Percentiles rank a stretch among this genome's conserved stretches.
Conservation (phyloP, 2,888 invertebrate genomes). For the Achlya flavicornis region DNA sequence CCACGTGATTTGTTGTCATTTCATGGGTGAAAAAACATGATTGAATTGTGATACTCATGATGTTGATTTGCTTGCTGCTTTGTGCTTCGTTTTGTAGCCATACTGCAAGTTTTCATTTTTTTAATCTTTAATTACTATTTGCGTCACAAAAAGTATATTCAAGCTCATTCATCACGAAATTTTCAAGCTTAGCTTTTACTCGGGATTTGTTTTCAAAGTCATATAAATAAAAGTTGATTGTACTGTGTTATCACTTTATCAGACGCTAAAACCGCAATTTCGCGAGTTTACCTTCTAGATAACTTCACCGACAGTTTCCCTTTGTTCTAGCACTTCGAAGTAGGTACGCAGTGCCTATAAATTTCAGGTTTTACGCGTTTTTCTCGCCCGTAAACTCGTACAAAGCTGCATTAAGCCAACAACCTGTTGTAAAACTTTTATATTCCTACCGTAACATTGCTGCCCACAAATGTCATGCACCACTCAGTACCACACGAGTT, state of each 20-base stretch:
- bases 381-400: conserved; percentile 42
- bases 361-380: conserved; percentile 49
- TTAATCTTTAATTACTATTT: too few relatives aligned
- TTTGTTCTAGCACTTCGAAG: conserved; percentile 24
- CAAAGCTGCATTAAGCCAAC: conserved; percentile 55
- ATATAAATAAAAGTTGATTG: neutral
- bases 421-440: conserved; percentile 61
- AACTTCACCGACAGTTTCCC: conserved; percentile 16
- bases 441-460: conserved; percentile 44
- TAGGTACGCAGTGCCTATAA: conserved; percentile 36
- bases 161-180: too few relatives aligned
- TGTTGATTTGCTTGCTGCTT: neutral
- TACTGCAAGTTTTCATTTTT: too few relatives aligned
- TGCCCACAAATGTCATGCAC: conserved; percentile 33
- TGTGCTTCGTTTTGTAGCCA: too few relatives aligned
- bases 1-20: neutral
- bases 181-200: too few relatives aligned
- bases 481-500: conserved; percentile 14
- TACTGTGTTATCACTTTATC: neutral
- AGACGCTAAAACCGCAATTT: conserved; percentile 17
- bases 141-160: too few relatives aligned
- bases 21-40: neutral
- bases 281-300: conserved; percentile 17
- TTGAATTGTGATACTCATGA: neutral
- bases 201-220: too few relatives aligned